A percentile compares a stretch with the other conserved stretches of the same genome.
phyloP scores from a whole-genome alignment of 2,113 vertebrate genomes.

The Lagenorhynchus albirostris region DNA sequence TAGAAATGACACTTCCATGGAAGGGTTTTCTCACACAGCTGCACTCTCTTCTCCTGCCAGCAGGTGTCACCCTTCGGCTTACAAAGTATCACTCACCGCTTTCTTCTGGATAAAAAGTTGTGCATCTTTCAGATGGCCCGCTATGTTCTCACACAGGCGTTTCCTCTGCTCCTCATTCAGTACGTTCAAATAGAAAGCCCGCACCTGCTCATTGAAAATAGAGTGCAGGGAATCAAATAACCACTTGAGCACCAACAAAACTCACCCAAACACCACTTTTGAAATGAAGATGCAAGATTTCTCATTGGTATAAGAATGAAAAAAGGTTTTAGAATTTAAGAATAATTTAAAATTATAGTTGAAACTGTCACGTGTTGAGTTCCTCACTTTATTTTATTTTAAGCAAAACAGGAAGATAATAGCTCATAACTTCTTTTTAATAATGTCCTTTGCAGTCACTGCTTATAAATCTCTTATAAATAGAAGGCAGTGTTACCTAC shows the following conservation, averaged over 20 bases:
- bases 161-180: slow-evolving; percentile 89
- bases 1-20: background rate
- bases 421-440: background rate
- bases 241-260: background rate
- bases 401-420: background rate
- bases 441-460: background rate
- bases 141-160: slow-evolving; percentile 93
- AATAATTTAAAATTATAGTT: background rate
- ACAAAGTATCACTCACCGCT: slow-evolving; percentile 82
- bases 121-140: slow-evolving; percentile 87
- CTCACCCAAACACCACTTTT: background rate
- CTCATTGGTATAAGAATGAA: background rate
- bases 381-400: background rate
- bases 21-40: background rate
- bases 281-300: background rate
- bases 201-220: slow-evolving; percentile 81
- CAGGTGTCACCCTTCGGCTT: background rate
- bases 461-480: background rate
- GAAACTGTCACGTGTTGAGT: background rate
- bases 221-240: background rate
- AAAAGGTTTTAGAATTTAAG: background rate
- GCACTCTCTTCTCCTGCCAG: background rate
- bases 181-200: slow-evolving; percentile 88
- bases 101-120: slow-evolving; percentile 95
- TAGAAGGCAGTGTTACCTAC: background rate